phyloP scores from a whole-genome alignment of 2,888 invertebrate species.

The Cheilosia vernalis region DNA sequence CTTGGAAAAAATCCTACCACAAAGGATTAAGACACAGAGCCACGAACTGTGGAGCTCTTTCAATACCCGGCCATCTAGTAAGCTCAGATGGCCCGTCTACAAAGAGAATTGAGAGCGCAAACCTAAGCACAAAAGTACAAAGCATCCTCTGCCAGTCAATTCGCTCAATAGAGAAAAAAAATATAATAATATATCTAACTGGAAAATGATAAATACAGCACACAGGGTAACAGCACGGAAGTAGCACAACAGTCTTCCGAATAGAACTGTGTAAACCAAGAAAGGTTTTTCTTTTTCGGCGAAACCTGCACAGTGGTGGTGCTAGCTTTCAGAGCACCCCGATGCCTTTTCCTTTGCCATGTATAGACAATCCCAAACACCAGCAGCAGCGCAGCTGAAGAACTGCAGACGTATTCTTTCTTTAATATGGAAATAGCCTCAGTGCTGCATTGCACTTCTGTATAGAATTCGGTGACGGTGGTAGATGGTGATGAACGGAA shows the following conservation, averaged over 20 bases:
- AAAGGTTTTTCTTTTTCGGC: constrained; percentile 51
- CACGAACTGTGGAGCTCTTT: neutral
- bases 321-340: constrained; percentile 9
- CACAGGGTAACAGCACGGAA: constrained; percentile 19
- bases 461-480: constrained; percentile 15
- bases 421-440: constrained; percentile 67
- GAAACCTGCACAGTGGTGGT: constrained; percentile 17
- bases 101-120: constrained; percentile 49
- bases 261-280: constrained; percentile 48
- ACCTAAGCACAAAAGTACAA: constrained; percentile 57
- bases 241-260: constrained; percentile 20
- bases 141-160: constrained; percentile 60
- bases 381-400: constrained; percentile 45
- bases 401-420: constrained; percentile 66
- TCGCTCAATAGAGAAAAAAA: constrained; percentile 45
- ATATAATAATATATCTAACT: constrained; percentile 6
- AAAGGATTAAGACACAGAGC: constrained; percentile 7
- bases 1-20: constrained; percentile 3
- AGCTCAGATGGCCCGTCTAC: constrained; percentile 31
- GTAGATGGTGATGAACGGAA: constrained; percentile 14
- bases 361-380: constrained; percentile 17
- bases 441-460: constrained; percentile 61
- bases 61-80: neutral
- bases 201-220: constrained; percentile 22
- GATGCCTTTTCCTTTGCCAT: constrained; percentile 16